Conservation (phyloP, 1,140 invertebrate species). For the Chrysomallon squamiferum region DNA sequence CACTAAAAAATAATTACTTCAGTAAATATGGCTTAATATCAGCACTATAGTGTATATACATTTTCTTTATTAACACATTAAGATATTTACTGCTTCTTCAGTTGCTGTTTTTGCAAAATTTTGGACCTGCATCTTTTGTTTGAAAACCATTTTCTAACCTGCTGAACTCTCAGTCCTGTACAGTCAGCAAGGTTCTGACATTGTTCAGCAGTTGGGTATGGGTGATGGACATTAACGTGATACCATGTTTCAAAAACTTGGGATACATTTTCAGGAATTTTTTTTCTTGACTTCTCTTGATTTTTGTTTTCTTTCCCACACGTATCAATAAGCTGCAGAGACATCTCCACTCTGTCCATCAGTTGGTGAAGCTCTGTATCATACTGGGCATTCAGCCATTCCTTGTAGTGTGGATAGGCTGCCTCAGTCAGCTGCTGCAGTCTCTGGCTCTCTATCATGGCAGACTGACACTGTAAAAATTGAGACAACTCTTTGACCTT, state of each 20-base stretch:
- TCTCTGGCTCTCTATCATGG: constrained; percentile 24
- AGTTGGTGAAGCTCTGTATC: constrained; percentile 28
- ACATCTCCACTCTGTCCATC: constrained; percentile 29
- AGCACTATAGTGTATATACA: too few species aligned
- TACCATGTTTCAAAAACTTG: constrained; percentile 30
- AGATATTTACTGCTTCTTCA: too few species aligned
- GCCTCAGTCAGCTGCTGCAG: constrained; percentile 9
- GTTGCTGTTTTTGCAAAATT: too few species aligned
- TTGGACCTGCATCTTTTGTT: constrained; percentile 20
- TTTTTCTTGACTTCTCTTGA: neutral
- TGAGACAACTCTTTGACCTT: constrained; percentile 18
- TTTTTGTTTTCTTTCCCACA: neutral
- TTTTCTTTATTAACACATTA: too few species aligned
- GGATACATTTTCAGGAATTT: constrained; percentile 13
- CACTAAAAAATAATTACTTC: too few species aligned
- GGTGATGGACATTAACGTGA: constrained; percentile 23
- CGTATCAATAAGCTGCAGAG: constrained; percentile 22
- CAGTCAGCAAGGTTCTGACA: constrained; percentile 11
- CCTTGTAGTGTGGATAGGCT: constrained; percentile 6
- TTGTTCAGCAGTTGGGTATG: constrained; percentile 19
- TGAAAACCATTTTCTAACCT: constrained; percentile 38
- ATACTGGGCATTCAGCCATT: constrained; percentile 22
- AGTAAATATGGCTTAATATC: too few species aligned
- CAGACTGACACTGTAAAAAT: constrained; percentile 24
- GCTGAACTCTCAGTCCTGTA: constrained; percentile 17